phyloP scores from a whole-genome alignment of 1,140 invertebrate genomes.

The Drosophila hydei region DNA sequence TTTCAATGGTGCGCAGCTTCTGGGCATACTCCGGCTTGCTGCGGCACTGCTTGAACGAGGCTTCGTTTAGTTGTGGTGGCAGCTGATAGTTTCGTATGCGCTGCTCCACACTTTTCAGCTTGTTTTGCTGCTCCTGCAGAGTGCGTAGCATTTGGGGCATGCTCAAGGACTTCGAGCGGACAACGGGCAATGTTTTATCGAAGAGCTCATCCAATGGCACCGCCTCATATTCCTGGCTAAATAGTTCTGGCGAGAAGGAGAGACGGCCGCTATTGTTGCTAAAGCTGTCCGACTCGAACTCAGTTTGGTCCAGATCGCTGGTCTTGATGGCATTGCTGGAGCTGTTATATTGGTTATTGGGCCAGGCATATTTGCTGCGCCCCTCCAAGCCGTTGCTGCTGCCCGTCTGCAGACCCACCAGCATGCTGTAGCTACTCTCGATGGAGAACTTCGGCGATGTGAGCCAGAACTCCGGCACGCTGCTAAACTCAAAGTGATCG shows the following conservation, averaged over 20 bases:
- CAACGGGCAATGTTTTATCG: slow-evolving; percentile 39
- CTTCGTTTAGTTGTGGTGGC: slow-evolving; percentile 45
- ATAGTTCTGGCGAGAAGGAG: slow-evolving; percentile 68
- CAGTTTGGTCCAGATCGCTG: slow-evolving; percentile 73
- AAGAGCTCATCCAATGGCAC: slow-evolving; percentile 74
- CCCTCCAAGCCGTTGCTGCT: slow-evolving; percentile 73
- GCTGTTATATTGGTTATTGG: slow-evolving; percentile 42
- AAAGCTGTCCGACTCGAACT: slow-evolving; percentile 64
- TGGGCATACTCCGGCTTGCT: slow-evolving; percentile 58
- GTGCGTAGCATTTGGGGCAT: slow-evolving; percentile 64
- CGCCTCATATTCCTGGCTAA: slow-evolving; percentile 62
- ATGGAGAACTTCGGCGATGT: slow-evolving; percentile 72
- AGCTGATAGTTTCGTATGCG: slow-evolving; percentile 58
- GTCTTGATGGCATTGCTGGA: slow-evolving; percentile 68
- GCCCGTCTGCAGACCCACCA: slow-evolving; percentile 74
- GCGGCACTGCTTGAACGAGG: slow-evolving; percentile 48
- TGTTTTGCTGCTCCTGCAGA: slow-evolving; percentile 58
- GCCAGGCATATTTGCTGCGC: slow-evolving; percentile 77
- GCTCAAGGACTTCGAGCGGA: slow-evolving; percentile 28
- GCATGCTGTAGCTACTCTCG: slow-evolving; percentile 78
- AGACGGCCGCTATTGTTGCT: slow-evolving; percentile 62
- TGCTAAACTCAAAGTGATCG: slow-evolving; percentile 72
- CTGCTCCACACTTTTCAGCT: slow-evolving; percentile 59
- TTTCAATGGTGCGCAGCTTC: slow-evolving; percentile 66
- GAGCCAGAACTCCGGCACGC: slow-evolving; percentile 60